Percentiles rank a stretch among this genome's conserved stretches.
Evolutionary conservation across 2,797 vertebrate genomes (phyloP).

Genomic region (Tympanoctomys barrerae): DNA sequence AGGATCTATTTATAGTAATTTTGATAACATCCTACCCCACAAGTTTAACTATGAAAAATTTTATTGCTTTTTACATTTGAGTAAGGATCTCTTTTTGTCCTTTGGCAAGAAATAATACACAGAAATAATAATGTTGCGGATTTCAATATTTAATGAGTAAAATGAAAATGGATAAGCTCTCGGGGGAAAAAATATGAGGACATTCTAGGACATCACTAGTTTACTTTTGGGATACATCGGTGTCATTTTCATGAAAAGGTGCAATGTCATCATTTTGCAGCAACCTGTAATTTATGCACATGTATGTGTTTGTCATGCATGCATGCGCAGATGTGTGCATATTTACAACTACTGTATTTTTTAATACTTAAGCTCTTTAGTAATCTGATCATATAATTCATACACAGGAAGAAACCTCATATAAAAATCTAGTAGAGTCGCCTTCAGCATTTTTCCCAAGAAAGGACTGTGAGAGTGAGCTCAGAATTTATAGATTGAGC

Average conservation of each 20-base stretch:
- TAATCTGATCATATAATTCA: background rate
- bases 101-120: conserved; percentile 58
- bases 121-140: background rate
- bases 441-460: conserved; percentile 49
- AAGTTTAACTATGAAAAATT: conserved; percentile 56
- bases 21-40: background rate
- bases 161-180: background rate
- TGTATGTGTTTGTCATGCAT: background rate
- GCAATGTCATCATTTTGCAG: background rate
- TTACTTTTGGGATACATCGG: background rate
- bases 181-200: background rate
- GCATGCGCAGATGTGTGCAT: background rate
- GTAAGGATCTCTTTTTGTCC: conserved; percentile 23
- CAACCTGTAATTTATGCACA: background rate
- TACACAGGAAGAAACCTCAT: background rate
- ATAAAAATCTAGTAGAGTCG: conserved; percentile 41
- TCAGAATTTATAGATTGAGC: conserved; percentile 64
- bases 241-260: background rate
- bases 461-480: conserved; percentile 24
- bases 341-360: background rate
- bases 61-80: background rate
- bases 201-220: background rate
- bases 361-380: background rate
- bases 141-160: conserved; percentile 19
- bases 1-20: conserved; percentile 12